Percentiles rank a stretch among this genome's conserved stretches.
phyloP scores from a whole-genome alignment of 1,140 invertebrate species.

The Ceratina calcarata region DNA sequence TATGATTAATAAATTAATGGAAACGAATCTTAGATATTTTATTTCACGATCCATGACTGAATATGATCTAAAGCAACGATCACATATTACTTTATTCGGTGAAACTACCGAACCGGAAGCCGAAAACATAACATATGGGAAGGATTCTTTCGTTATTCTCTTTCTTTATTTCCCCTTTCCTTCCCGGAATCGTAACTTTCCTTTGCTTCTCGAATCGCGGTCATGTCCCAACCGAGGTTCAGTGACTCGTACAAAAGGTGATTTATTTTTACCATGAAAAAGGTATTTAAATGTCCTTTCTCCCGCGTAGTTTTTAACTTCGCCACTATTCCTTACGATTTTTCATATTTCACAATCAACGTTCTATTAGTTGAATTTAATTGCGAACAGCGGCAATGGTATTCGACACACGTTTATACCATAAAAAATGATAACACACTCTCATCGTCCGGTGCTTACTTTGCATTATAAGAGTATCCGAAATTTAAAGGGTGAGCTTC shows the following conservation, averaged over 20 bases:
- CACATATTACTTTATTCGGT: too few relatives aligned
- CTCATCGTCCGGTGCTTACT: constrained; percentile 3
- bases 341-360: constrained; percentile 19
- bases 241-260: constrained; percentile 32
- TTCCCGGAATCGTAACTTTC: constrained; percentile 21
- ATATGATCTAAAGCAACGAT: too few relatives aligned
- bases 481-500: constrained; percentile 15
- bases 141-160: constrained; percentile 30
- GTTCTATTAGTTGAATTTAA: not conserved
- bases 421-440: not conserved
- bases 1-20: too few relatives aligned
- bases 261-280: constrained; percentile 36
- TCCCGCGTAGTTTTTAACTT: not conserved
- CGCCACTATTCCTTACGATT: not conserved
- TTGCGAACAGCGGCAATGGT: too few relatives aligned
- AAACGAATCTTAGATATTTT: too few relatives aligned
- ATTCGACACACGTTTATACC: constrained; percentile 11
- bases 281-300: constrained; percentile 23
- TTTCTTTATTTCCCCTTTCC: not conserved
- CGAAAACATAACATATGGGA: too few relatives aligned
- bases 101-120: too few relatives aligned
- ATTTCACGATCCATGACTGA: too few relatives aligned
- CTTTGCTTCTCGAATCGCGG: constrained; percentile 33
- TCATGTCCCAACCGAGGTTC: constrained; percentile 38
- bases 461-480: constrained; percentile 1